Base-by-base conservation (phyloP, 2,888 invertebrate genomes). In the Cactoblastis cactorum region DNA sequence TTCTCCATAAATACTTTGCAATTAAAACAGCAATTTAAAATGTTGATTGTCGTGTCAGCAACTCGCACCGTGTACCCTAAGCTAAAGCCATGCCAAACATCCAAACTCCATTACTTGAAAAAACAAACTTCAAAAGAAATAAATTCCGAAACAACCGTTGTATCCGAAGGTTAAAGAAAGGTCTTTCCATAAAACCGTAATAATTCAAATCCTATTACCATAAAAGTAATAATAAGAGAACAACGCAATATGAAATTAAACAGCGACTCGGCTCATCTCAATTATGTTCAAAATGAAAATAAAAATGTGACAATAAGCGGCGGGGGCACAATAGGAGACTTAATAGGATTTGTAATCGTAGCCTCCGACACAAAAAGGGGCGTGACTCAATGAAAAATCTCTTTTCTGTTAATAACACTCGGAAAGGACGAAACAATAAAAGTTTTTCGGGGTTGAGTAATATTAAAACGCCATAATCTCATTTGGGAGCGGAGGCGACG, bases 381-480 rank as follows among this genome's bases (percentile, higher is more conserved):
- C 77, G 76, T 80, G 74, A 72, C 77, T 81, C 78, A 78, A 80
- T 83, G 77, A 82, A 77, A 79, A 79, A 80, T 78, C 71, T 75
- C 71, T 69, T 68, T 63, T 70, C 76, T 77, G 76, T 78, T 79
- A 74, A 80, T 80, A 80, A 81, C 78, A 75, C 74, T 67, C 64
- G 67, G 69, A 67, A 76, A 74, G 67, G 71, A 67, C 70, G 71
- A 79, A 78, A 86, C 82, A 83, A 85, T 84, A 83, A 83, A 83
- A 86, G 75, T 83, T 86, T 74, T 64, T 67, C 67, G 65, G 71
- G 70, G 67, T 77, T 72, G 67, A 74, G 78, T 77, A 70, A 82
- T 85, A 86, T 86, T 85, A 83, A 85, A 85, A 80, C 74, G 80
- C 69, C 66, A 83, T 86, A 84, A 86, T 85, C 84, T 76, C 70